Percentiles rank a stretch among this genome's conserved stretches.
Evolutionary conservation across 2,113 vertebrate genomes (phyloP).

Genomic region (Pheucticus melanocephalus): DNA sequence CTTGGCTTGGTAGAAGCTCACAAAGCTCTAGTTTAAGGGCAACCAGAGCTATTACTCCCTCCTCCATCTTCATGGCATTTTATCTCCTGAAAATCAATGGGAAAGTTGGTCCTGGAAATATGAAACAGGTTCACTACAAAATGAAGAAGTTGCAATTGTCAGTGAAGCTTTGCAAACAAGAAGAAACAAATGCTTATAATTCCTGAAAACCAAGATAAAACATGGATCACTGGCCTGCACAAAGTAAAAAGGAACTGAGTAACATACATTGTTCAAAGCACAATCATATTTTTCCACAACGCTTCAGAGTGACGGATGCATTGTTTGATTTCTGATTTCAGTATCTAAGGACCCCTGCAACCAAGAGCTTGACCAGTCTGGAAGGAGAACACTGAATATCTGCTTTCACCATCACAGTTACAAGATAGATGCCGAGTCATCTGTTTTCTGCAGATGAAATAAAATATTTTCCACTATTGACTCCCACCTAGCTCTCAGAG

Average conservation of each 20-base stretch:
- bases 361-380: neutral
- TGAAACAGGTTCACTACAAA: neutral
- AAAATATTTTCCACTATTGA: neutral
- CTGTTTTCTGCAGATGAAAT: neutral
- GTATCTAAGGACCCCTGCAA: neutral
- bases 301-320: neutral
- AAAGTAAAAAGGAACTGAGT: neutral
- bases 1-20: neutral
- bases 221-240: rapidly evolving
- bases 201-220: neutral
- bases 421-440: neutral
- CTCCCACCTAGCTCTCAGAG: neutral
- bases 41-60: neutral
- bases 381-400: neutral
- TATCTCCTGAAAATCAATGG: neutral
- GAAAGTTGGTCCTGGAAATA: neutral
- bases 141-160: neutral
- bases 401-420: neutral
- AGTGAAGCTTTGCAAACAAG: neutral
- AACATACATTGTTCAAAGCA: neutral
- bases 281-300: neutral
- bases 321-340: neutral
- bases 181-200: neutral
- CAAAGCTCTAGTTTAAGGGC: neutral
- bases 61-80: neutral